These are phyloP conservation scores for Falco novaeseelandiae DNA, from an alignment of 2,797 vertebrate species.

Conservation along the genomic window DNA sequence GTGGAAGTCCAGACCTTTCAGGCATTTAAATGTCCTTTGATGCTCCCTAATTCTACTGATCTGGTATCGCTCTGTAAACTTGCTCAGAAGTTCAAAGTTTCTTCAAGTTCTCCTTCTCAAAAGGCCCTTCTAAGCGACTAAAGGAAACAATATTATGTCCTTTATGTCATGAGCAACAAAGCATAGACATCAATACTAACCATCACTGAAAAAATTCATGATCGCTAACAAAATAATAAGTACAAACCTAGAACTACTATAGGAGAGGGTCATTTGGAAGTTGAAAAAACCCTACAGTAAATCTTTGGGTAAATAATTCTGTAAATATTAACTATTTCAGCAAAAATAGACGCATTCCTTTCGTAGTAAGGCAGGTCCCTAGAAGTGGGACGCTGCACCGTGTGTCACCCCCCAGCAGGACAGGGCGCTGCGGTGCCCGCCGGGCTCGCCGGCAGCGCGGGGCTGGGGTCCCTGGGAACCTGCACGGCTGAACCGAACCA, in stretches of 20 bases:
- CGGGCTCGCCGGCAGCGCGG: too few species aligned
- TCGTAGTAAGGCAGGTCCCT: neutral
- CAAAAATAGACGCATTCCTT: neutral
- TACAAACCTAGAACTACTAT: neutral
- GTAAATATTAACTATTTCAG: neutral
- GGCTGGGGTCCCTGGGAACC: too few species aligned
- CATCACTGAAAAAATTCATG: neutral
- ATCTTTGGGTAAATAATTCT: neutral
- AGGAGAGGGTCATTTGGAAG: neutral
- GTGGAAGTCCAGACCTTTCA: neutral
- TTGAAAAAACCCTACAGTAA: neutral
- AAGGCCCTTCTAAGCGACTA: neutral
- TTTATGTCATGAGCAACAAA: neutral
- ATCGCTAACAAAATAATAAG: neutral
- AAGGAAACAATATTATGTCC: neutral
- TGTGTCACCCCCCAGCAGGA: neutral
- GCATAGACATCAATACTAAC: fast-evolving
- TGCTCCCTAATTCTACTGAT: neutral
- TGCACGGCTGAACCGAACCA: too few species aligned
- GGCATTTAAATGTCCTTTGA: neutral
- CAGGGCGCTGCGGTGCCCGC: too few species aligned
- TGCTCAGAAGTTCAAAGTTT: neutral
- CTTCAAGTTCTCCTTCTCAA: neutral
- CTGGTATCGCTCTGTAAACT: neutral
- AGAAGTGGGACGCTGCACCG: neutral